phyloP scores from a whole-genome alignment of 2,888 invertebrate genomes.

The Andrena camellia region DNA sequence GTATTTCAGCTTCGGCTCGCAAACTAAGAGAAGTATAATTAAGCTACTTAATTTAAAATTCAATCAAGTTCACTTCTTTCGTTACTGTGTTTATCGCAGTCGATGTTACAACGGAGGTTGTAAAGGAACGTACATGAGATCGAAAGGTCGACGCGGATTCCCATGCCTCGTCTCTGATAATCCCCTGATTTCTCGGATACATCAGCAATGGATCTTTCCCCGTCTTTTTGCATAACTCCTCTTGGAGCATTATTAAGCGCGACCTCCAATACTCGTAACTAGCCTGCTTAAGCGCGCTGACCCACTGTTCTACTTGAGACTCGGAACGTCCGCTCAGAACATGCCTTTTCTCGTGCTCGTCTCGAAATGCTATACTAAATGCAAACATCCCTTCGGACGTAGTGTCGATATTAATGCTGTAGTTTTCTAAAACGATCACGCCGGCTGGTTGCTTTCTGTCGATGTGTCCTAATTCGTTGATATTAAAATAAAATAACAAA shows the following conservation, averaged over 20 bases:
- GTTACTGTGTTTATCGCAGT: constrained; percentile 71
- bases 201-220: constrained; percentile 89
- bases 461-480: constrained; percentile 89
- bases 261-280: constrained; percentile 91
- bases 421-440: constrained; percentile 91
- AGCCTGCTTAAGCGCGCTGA: constrained; percentile 88
- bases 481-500: constrained; percentile 91
- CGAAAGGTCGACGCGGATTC: constrained; percentile 77
- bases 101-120: constrained; percentile 71
- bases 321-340: constrained; percentile 90
- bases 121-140: constrained; percentile 80
- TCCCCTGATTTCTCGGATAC: constrained; percentile 88
- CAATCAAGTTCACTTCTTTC: constrained; percentile 78
- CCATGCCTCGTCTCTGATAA: constrained; percentile 82
- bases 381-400: constrained; percentile 89
- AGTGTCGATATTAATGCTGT: constrained; percentile 89
- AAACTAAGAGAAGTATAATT: not conserved
- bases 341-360: constrained; percentile 90
- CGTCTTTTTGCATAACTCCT: constrained; percentile 89
- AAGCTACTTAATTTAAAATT: constrained; percentile 65
- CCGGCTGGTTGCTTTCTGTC: constrained; percentile 89
- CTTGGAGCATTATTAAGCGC: constrained; percentile 88
- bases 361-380: constrained; percentile 90
- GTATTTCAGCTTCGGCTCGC: not conserved
- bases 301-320: constrained; percentile 90